Conservation (phyloP, 2,797 vertebrate genomes). For the Taenioides sp. region DNA sequence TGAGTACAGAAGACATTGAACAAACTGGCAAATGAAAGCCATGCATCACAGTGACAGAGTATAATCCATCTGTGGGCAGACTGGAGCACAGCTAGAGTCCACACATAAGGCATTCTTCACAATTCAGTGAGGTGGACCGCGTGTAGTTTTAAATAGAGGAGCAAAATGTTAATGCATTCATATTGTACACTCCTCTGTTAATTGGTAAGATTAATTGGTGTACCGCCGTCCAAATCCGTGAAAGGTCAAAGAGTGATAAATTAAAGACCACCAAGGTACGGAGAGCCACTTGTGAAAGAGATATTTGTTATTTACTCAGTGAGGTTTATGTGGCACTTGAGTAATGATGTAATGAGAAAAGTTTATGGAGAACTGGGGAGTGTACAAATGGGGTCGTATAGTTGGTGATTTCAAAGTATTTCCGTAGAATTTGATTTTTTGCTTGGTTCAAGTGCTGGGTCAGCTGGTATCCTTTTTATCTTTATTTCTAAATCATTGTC, state of each 20-base stretch:
- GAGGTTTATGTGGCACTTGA: conserved; percentile 1
- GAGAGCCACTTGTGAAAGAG: background rate
- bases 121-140: conserved; percentile 15
- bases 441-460: background rate
- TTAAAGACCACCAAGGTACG: background rate
- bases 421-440: background rate
- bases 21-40: conserved; percentile 62
- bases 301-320: conserved; percentile 1
- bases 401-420: background rate
- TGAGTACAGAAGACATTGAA: conserved; percentile 56
- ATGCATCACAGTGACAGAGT: conserved; percentile 65
- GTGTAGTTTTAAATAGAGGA: conserved; percentile 12
- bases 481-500: too few species aligned
- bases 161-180: conserved; percentile 4
- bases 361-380: background rate
- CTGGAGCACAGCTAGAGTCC: conserved; percentile 51
- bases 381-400: background rate
- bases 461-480: background rate
- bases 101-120: conserved; percentile 36
- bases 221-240: background rate
- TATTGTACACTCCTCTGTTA: background rate
- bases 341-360: background rate
- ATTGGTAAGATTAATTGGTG: background rate
- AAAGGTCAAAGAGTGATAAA: conserved; percentile 6
- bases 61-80: conserved; percentile 64